Evolutionary conservation across 1,140 invertebrate genomes (phyloP).

Genomic region (Brachionus rubens): DNA sequence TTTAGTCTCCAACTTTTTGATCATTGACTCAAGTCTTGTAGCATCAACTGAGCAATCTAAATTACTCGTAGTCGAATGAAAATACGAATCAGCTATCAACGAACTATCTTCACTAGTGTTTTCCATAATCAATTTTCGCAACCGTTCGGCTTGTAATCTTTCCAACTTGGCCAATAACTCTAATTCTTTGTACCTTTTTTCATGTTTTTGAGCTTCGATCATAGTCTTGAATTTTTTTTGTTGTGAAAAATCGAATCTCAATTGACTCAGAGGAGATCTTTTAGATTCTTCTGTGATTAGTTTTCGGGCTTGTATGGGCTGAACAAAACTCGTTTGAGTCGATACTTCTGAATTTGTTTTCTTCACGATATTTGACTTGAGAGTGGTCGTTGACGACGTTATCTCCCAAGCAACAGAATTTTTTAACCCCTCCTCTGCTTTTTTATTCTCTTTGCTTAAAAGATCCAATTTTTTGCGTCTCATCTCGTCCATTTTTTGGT

Average conservation of each 20-base stretch:
- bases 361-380: neutral
- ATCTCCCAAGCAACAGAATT: conserved; percentile 24
- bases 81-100: conserved; percentile 18
- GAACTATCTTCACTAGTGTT: neutral
- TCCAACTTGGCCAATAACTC: conserved; percentile 33
- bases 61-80: neutral
- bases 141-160: conserved; percentile 1
- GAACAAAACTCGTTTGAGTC: conserved; percentile 34
- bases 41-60: neutral
- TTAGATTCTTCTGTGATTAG: neutral
- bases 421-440: neutral
- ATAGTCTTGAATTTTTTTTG: conserved; percentile 35
- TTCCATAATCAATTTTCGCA: conserved; percentile 27
- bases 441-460: neutral
- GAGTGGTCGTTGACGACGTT: neutral
- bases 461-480: neutral
- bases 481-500: conserved; percentile 23
- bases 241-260: neutral
- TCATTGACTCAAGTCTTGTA: neutral
- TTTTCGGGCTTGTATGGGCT: neutral
- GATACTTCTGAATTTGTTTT: conserved; percentile 8
- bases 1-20: conserved; percentile 10
- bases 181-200: conserved; percentile 31
- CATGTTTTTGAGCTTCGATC: conserved; percentile 44
- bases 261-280: conserved; percentile 1